phyloP scores from a whole-genome alignment of 37 sponge, comb jelly and placozoan genomes.

The Eunapius fragilis region DNA sequence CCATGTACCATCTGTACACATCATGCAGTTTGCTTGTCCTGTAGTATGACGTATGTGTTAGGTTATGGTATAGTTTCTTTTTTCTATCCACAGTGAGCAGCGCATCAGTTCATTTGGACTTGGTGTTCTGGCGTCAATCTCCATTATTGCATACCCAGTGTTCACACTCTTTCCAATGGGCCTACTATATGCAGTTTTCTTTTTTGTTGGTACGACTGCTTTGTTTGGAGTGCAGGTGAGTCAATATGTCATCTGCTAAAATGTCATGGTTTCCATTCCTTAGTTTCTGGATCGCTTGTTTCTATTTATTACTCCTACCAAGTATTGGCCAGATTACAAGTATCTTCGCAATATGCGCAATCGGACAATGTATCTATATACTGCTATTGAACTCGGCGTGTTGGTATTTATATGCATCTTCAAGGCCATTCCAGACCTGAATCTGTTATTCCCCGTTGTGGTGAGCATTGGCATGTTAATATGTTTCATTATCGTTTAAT shows the following conservation, averaged over 20 bases:
- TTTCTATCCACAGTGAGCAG: slow-evolving; percentile 72
- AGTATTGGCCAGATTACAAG: slow-evolving; percentile 77
- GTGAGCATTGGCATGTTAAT: slow-evolving; percentile 37
- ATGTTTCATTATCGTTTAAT: not conserved
- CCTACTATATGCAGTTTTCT: slow-evolving; percentile 84
- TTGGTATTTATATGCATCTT: slow-evolving; percentile 56
- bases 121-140: slow-evolving; percentile 67
- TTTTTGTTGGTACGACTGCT: slow-evolving; percentile 84
- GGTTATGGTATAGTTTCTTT: not conserved
- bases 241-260: not conserved
- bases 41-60: too few relatives aligned
- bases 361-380: slow-evolving; percentile 71
- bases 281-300: slow-evolving; percentile 72
- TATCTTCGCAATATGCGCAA: slow-evolving; percentile 85
- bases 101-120: slow-evolving; percentile 72
- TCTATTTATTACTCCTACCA: slow-evolving; percentile 79
- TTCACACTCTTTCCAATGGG: slow-evolving; percentile 77
- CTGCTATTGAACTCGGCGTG: slow-evolving; percentile 62
- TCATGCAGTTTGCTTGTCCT: not conserved
- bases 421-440: slow-evolving; percentile 34
- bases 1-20: not conserved
- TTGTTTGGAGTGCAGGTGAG: slow-evolving; percentile 78
- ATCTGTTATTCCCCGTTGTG: slow-evolving; percentile 74
- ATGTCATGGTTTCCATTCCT: not conserved
- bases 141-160: slow-evolving; percentile 54